A percentile compares a stretch with the other conserved stretches of the same genome.
Conservation (phyloP, 2,797 vertebrate species). For the Chelon auratus region DNA sequence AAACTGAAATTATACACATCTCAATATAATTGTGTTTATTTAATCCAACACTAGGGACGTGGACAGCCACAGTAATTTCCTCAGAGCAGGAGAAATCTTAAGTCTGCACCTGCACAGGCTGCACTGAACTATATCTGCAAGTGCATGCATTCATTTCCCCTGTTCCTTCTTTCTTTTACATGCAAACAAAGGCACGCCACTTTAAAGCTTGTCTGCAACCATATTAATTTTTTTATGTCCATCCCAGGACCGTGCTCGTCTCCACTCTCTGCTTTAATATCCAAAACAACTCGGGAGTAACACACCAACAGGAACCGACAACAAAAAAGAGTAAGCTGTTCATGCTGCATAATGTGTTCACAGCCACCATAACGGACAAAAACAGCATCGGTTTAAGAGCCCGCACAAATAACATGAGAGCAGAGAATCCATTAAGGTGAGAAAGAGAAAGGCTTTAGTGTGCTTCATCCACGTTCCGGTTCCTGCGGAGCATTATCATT, state of each 20-base stretch:
- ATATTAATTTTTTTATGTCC: slow-evolving; percentile 1
- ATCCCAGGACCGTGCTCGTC: neutral
- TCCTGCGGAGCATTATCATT: too few species aligned
- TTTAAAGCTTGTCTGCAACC: neutral
- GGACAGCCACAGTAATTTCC: slow-evolving; percentile 39
- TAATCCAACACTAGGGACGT: slow-evolving; percentile 27
- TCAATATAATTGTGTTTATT: slow-evolving; percentile 29
- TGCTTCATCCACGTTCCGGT: neutral
- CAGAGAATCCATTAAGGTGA: slow-evolving; percentile 24
- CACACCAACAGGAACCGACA: slow-evolving; percentile 28
- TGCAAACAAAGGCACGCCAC: neutral
- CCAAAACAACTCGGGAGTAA: slow-evolving; percentile 10
- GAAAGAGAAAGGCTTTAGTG: slow-evolving; percentile 7
- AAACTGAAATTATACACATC: slow-evolving; percentile 10
- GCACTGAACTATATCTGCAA: neutral
- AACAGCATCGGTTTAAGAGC: slow-evolving; percentile 22
- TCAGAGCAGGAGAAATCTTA: slow-evolving; percentile 19
- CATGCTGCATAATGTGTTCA: slow-evolving; percentile 14
- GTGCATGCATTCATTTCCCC: neutral
- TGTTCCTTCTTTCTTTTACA: neutral
- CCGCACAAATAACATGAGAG: slow-evolving; percentile 11
- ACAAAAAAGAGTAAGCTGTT: slow-evolving; percentile 14
- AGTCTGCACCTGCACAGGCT: slow-evolving; percentile 10
- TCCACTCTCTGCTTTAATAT: slow-evolving; percentile 8
- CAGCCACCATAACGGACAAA: slow-evolving; percentile 12